Conservation (phyloP, 2,113 vertebrate species). For the Psammodynastes pulverulentus region DNA sequence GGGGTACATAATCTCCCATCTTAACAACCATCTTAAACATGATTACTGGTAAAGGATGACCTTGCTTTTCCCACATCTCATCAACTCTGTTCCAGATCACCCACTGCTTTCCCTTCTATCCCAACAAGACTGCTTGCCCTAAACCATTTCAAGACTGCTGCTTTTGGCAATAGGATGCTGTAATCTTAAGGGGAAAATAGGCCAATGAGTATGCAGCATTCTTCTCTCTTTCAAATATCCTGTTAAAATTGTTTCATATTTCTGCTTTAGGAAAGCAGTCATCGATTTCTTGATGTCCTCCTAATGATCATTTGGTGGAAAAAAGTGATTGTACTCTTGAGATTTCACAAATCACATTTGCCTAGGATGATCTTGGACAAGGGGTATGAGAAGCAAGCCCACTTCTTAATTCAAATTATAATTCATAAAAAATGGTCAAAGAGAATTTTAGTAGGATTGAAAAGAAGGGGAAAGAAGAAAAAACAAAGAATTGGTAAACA, state of each 20-base stretch:
- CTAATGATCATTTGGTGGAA: neutral
- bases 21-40: neutral
- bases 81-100: neutral
- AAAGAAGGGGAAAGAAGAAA: neutral
- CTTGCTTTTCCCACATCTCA: neutral
- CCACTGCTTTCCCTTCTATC: neutral
- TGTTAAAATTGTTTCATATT: neutral
- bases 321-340: neutral
- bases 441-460: neutral
- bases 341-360: neutral
- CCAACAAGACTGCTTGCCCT: neutral
- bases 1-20: neutral
- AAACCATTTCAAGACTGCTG: neutral
- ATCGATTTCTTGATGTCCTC: neutral
- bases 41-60: neutral
- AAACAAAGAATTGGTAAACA: neutral
- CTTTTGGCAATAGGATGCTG: neutral
- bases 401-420: neutral
- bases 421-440: neutral
- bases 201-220: neutral
- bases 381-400: neutral
- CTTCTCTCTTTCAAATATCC: neutral
- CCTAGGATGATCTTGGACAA: neutral
- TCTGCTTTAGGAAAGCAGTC: neutral
- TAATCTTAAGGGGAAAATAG: neutral